Evolutionary conservation across 2,113 vertebrate species (phyloP), one percentile per base, ranked within the genome.

Genomic region (Oceanodroma tethys): DNA sequence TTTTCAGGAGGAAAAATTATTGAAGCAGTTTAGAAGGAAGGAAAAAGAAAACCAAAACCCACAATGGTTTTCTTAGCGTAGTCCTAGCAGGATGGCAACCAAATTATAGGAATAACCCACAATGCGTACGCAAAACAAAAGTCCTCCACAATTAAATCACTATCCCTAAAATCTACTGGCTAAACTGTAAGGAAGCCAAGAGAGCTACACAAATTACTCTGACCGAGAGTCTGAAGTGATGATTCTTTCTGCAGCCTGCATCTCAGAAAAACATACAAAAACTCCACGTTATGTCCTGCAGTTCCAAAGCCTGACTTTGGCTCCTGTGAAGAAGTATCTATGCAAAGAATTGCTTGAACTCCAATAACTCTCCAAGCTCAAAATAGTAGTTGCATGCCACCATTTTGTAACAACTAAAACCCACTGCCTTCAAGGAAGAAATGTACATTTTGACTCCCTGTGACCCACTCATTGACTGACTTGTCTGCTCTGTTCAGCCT

Each of bases 21-120:
- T 84, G 38, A 83, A 81, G 47, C 4, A 9, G 1, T 62, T 85
- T 40, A 89, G 42, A 65, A 76, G 11, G 3, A 63, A 58, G 70
- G 45, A 13, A 30, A 6, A 11, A 4, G 47, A 36, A 58, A 20
- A 42, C 14, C 42, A 8, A 38, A 7, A 6, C 6, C 16, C 32
- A 48, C 42, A 70, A 13, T 20, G 7, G 7, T 65, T 96, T 97
- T 90, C 29, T 88, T 67, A 83, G 29, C 15, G 32, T 26, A 62
- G 68, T 72, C 78, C 34, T 76, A 68, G 43, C 36, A 85, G 40
- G 27, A 66, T 55, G 40, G 18, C 29, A 91, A 91, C 2, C 13
- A 90, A 95, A 86, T 85, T 87, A 88, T 15, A 83, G 45, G 70
- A 80, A 73, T 63, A 94, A 91, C 89, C 73, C 94, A 88, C 50